Evolutionary conservation across 1,140 invertebrate species (phyloP).

Genomic region (Eumaeus atala): DNA sequence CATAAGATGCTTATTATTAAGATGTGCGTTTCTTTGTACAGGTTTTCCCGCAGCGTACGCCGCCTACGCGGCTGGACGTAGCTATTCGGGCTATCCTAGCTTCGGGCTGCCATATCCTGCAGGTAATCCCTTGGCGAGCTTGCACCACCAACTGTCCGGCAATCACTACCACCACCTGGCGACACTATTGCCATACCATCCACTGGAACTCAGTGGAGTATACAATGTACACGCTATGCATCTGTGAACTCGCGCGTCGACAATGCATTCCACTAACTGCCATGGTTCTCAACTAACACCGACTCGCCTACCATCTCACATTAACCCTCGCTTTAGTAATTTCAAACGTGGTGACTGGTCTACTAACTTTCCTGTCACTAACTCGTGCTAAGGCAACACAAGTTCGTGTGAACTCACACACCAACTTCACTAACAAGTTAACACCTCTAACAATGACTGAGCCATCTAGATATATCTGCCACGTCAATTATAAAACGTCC

Average conservation of each 20-base stretch:
- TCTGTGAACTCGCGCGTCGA: constrained; percentile 80
- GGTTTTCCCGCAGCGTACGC: constrained; percentile 95
- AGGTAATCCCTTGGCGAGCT: constrained; percentile 89
- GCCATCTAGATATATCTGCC: constrained; percentile 70
- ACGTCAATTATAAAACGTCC: constrained; percentile 70
- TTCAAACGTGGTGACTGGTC: constrained; percentile 47
- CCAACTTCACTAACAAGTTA: constrained; percentile 70
- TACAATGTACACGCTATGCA: constrained; percentile 86
- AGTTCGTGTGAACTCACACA: constrained; percentile 62
- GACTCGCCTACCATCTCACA: constrained; percentile 38
- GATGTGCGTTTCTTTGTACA: constrained; percentile 70
- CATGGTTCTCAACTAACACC: constrained; percentile 50
- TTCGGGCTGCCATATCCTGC: constrained; percentile 96
- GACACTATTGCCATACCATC: constrained; percentile 78
- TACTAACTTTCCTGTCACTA: constrained; percentile 58
- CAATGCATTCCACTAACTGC: constrained; percentile 71
- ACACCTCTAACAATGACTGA: constrained; percentile 69
- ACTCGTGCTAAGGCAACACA: constrained; percentile 49
- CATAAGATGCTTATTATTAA: too few species aligned
- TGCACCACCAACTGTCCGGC: constrained; percentile 79
- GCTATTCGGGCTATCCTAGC: constrained; percentile 96
- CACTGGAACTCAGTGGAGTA: constrained; percentile 78
- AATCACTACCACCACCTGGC: constrained; percentile 79
- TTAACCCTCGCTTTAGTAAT: constrained; percentile 2
- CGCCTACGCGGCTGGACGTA: constrained; percentile 93